Evolutionary conservation across 2,888 invertebrate genomes (phyloP), one percentile per base, ranked within the genome.

Genomic region (Callyntrura sp.): DNA sequence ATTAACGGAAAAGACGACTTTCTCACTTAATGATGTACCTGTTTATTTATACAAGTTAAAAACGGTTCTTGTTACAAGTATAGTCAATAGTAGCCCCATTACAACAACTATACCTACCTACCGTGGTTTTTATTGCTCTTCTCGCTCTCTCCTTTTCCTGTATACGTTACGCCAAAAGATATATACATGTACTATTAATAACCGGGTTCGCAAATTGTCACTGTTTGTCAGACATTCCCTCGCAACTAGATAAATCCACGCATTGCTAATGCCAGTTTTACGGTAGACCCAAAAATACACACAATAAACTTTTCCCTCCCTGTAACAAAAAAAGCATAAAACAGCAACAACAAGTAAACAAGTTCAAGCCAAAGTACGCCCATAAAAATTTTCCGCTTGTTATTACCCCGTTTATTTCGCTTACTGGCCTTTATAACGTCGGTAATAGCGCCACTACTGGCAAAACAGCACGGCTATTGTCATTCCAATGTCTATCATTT

Each of bases 381-480:
- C 55, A 57, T 60, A 28, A 43, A 43, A 57, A 57, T 48, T 25
- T 65, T 4, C 12, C 43, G 17, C 9, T 35, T 57, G 73, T 20
- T 70, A 12, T 51, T 76, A 70, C 48, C 17, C 28, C 57, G 57
- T 20, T 73, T 85, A 45, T 35, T 28, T 62, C 35, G 14, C 6
- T 68, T 55, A 48, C 60, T 62, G 76, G 62, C 76, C 76, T 85
- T 60, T 35, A 35, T 35, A 35, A 85, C 78, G 85, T 65, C 45
- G 62, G 85, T 48, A 85, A 78, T 85, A 85, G 14, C 20, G 62
- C 14, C 60, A 62, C 35, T 35, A 35, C 35, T 35, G 35, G 35
- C 35, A 35, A 35, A 35, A 35, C 20, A 79, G 17, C 9, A 79
- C 35, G 81, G 23, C 60, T 62, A 43, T 62, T 81, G 45, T 45